Base-by-base conservation (phyloP, 1,140 invertebrate genomes). In the Meloidogyne exigua region DNA sequence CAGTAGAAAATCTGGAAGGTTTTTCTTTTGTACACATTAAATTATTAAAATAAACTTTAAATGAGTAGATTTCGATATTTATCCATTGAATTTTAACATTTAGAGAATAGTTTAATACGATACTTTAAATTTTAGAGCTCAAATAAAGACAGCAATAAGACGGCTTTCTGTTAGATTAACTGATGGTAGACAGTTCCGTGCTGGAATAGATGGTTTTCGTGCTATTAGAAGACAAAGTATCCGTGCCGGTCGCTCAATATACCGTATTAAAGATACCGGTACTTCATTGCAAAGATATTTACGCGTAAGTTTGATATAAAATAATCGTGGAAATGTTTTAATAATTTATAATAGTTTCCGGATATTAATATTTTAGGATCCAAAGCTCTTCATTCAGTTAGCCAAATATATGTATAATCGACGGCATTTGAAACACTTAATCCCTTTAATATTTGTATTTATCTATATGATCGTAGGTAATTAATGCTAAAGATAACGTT, bases 391-490 rank as follows among this genome's bases (percentile, higher is more conserved):
- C 7, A 15, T 78, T 21, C 32, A 39, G 11, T 57, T 78, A 21
- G 62, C 79, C 5, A 81, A 82, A 49, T 32, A 63, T 28, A 39
- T 81, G 18, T 82, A 83, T 62, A 74, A 80, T n/a, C 64, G 72
- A 68, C 71, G 77, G 23, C 81, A 83, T 39, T n/a, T 82, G 36
- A 82, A 82, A 76, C 78, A 82, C 49, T 68, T 84, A 18, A 32
- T 85, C 32, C 84, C 84, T 32, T 67, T 85, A 18, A 36, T 85
- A 32, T 72, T 87, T 70, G 83, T 85, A n/a, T 65, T 84, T 28
- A 49, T 87, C 49, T 85, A 85, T 68, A 85, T 87, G 85, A 42
- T 85, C 2, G 23, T 85, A 44, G 84, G 84, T 85, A 85, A 26
- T 21, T 83, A 18, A 18, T 85, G 23, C 87, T 85, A 80, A 82